phyloP scores from a whole-genome alignment of 2,888 invertebrate genomes.

The Arctia plantaginis region DNA sequence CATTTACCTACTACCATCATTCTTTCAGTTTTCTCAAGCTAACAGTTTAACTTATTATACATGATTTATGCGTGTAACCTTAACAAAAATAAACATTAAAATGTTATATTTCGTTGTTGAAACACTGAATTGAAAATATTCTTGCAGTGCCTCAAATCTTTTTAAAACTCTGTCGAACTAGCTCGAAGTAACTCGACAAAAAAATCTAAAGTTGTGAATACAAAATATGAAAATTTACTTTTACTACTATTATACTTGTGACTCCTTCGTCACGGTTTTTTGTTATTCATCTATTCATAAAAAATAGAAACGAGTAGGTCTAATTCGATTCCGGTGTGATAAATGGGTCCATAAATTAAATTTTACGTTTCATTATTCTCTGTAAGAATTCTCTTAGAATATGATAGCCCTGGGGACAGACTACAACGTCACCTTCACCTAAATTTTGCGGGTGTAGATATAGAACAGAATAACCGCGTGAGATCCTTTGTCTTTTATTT shows the following conservation, averaged over 20 bases:
- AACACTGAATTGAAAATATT: too few relatives aligned
- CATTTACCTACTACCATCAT: too few relatives aligned
- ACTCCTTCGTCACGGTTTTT: too few relatives aligned
- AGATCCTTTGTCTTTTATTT: not conserved
- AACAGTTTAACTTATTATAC: too few relatives aligned
- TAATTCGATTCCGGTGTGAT: not conserved
- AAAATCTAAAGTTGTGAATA: too few relatives aligned
- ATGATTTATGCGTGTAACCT: too few relatives aligned
- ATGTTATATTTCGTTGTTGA: too few relatives aligned
- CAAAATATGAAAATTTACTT: not conserved
- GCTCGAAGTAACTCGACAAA: too few relatives aligned
- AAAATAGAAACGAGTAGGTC: not conserved
- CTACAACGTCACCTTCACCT: not conserved
- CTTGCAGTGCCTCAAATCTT: too few relatives aligned
- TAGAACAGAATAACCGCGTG: not conserved
- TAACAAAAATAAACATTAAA: too few relatives aligned
- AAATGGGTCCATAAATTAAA: constrained; percentile 1
- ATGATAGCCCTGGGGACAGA: not conserved
- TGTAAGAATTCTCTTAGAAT: not conserved
- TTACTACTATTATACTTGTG: not conserved
- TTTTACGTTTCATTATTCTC: not conserved
- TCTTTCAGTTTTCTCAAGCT: too few relatives aligned
- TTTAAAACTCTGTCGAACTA: too few relatives aligned
- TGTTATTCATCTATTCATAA: not conserved
- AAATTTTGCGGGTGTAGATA: not conserved